Conservation (phyloP, 2,888 invertebrate genomes). For the Eilema depressum region DNA sequence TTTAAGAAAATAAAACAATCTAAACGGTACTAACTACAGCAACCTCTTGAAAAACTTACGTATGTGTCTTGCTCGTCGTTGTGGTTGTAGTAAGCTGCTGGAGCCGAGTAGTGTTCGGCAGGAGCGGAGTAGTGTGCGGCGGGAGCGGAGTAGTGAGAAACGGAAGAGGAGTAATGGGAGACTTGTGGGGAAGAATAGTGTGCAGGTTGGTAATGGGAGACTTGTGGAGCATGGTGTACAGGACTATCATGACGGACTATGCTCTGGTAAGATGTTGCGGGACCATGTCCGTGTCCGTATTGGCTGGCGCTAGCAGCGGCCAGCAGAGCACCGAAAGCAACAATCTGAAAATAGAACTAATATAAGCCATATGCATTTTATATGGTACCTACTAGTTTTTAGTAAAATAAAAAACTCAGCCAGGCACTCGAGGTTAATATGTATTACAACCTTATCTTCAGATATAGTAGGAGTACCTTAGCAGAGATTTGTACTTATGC, state of each 20-base stretch:
- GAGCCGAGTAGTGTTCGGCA: slow-evolving; percentile 37
- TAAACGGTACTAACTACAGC: not conserved
- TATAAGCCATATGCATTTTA: not conserved
- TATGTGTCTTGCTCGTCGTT: slow-evolving; percentile 53
- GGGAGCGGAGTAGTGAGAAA: slow-evolving; percentile 50
- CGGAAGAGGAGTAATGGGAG: slow-evolving; percentile 53
- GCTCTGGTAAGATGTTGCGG: slow-evolving; percentile 64
- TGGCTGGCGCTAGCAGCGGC: slow-evolving; percentile 80
- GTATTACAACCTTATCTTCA: not conserved
- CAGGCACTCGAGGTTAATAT: not conserved
- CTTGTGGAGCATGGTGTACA: slow-evolving; percentile 56
- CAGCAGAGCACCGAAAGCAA: slow-evolving; percentile 74
- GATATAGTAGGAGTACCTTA: not conserved
- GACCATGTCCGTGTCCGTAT: slow-evolving; percentile 68
- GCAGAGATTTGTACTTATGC: not conserved
- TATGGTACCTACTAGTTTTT: not conserved
- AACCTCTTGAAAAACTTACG: slow-evolving; percentile 10
- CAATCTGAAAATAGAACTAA: slow-evolving; percentile 63
- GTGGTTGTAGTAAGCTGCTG: slow-evolving; percentile 31
- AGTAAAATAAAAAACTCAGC: not conserved
- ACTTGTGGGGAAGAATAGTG: slow-evolving; percentile 46
- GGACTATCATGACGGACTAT: slow-evolving; percentile 72
- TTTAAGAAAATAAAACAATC: not conserved
- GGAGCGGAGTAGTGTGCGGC: slow-evolving; percentile 41
- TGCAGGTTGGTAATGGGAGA: slow-evolving; percentile 57